Evolutionary conservation across 1,140 invertebrate genomes (phyloP), one percentile per base, ranked within the genome.

Genomic region (Drosophila pseudoobscura): DNA sequence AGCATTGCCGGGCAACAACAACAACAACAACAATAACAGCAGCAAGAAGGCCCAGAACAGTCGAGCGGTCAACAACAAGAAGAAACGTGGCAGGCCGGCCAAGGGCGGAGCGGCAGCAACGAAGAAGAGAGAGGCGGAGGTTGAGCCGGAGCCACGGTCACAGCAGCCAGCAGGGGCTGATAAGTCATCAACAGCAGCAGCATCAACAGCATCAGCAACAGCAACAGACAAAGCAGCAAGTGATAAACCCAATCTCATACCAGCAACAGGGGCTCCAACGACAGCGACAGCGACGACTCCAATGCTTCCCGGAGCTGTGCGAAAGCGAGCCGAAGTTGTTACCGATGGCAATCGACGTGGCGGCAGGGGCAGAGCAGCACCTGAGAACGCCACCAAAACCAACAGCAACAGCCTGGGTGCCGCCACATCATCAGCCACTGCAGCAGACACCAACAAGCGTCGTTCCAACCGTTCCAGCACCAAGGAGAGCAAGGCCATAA

Each of bases 301-400:
- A 9, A 39, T 93, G 64, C 91, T 93, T 20, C 92, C 93, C 20
- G 93, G 93, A 76, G 93, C 93, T 24, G 93, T 93, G 11, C 78
- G 93, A 39, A 94, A 94, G 72, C 82, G 93, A 35, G 93, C 93
- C 4, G 93, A 93, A 62, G 57, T 87, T 11, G 64, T 89, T 47
- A 55, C 80, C 49, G 85, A 88, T 61, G 90, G 83, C 39, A 84
- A 79, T 63, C 71, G 75, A 24, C 70, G 89, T 6, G 78, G 89
- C 0, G 75, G 39, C 6, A 64, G 84, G 24, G 80, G 79, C 24
- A 58, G 58, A 3, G 69, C 47, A n/a, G 55, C 54, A 13, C 35
- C 11, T 11, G 35, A 39, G 35, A 39, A 13, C 35, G 4, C 31
- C 9, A 11, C 9, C 31, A 35, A 35, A 2, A 22, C 46, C 39